Evolutionary conservation across 2,888 invertebrate genomes (phyloP), one percentile per base, ranked within the genome.

Genomic region (Epirrita christyi): DNA sequence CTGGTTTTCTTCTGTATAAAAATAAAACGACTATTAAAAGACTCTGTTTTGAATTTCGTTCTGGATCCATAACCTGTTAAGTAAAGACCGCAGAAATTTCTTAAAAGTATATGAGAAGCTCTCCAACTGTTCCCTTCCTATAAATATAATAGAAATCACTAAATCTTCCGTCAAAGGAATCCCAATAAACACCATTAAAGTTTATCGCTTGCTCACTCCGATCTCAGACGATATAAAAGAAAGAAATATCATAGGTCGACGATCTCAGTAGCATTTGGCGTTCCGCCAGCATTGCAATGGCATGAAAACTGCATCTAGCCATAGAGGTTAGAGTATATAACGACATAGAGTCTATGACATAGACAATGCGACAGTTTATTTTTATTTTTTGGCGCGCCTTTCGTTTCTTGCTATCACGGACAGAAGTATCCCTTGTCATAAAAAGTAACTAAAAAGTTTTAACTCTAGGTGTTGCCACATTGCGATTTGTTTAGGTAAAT

Each of bases 241-340:
- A 59, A 59, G 37, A 57, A 61, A 61, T 59, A 61, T 58, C 63
- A 61, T 56, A 70, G 81, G 80, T 80, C 84, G 75, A 73, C 74
- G 83, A 76, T 72, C 84, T 68, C 76, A 46, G 27, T 59, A 60
- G 63, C 69, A 67, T 72, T 81, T 85, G 85, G 85, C 83, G 66
- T 57, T 47, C 54, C 65, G 76, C 83, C 83, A 85, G 81, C 64
- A 55, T 61, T 77, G 77, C 77, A 79, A 68, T 70, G 68, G 63
- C 63, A 21, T 3, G 2, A n/a, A 52, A 75, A 75, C 71, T 78
- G 74, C 79, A 78, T 59, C 74, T 75, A 72, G 67, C 62, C 72
- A 71, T 79, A 82, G 81, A 83, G 21, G 2, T 3, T 21, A 21
- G n/a, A n/a, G n/a, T n/a, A n/a, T n/a, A n/a, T n/a, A n/a, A n/a